Evolutionary conservation across 1,140 invertebrate genomes (phyloP).

Genomic region (Zophobas morio): DNA sequence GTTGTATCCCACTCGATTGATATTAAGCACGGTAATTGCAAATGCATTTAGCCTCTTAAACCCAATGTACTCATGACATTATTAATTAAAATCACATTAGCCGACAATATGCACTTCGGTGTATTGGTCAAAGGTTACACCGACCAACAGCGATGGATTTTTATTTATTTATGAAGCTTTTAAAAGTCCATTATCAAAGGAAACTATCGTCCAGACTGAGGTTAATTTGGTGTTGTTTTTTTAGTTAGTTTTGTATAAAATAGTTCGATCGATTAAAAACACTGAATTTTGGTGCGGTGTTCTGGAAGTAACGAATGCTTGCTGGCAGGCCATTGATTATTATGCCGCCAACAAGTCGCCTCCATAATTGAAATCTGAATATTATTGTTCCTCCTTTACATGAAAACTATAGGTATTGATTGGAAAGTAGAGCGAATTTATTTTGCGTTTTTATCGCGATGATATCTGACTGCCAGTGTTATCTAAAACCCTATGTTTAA

Average conservation of each 20-base stretch:
- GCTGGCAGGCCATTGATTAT: constrained; percentile 33
- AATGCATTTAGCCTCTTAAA: constrained; percentile 19
- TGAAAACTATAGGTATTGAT: constrained; percentile 34
- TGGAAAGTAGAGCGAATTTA: constrained; percentile 4
- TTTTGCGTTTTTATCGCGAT: background rate
- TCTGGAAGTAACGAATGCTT: constrained; percentile 13
- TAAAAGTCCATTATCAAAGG: background rate
- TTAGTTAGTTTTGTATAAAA: background rate
- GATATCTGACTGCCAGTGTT: too few species aligned
- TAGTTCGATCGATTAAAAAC: constrained; percentile 22
- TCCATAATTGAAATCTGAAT: constrained; percentile 44
- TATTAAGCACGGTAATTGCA: constrained; percentile 16
- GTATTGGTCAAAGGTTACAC: too few species aligned
- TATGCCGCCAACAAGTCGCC: constrained; percentile 43
- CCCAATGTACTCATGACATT: background rate
- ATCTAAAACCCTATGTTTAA: too few species aligned
- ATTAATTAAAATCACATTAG: constrained; percentile 20
- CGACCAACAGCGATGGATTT: too few species aligned
- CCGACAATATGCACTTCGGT: too few species aligned
- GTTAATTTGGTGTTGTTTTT: background rate
- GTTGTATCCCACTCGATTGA: constrained; percentile 7
- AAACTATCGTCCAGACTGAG: background rate
- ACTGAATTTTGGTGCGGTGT: constrained; percentile 20
- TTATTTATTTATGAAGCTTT: background rate
- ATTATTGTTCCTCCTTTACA: constrained; percentile 31